Base-by-base conservation (phyloP, 2,888 invertebrate genomes). In the Lithophane semibrunnea region DNA sequence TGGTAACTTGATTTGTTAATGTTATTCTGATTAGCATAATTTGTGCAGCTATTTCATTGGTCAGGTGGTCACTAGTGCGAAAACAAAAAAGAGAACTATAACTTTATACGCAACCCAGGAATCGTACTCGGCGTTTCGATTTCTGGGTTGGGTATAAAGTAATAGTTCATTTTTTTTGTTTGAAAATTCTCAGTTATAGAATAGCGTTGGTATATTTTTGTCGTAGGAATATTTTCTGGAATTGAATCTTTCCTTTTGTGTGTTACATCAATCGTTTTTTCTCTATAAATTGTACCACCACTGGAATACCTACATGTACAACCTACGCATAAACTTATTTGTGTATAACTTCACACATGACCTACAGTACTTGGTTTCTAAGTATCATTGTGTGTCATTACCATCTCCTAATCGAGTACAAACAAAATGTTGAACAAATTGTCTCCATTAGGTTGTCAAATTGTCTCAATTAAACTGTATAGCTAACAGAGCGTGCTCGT, bases 1-100 rank as follows among this genome's bases (percentile, higher is more conserved):
- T 71, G 65, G 2, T 58, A 54, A 24, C 24, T 13, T 52, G 12
- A 21, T 52, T 44, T 69, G 61, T 69, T 80, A 73, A 80, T 84
- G 47, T 42, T 54, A 42, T 74, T 83, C 73, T 68, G 58, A 69
- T 71, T 68, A 29, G n/a, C 47, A 65, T 58, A 42, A 37, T 47
- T 71, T 61, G 7, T 65, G 37, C 2, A 69, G 13, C n/a, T 10
- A 5, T 42, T 61, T n/a, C 9, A 29, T 52, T 42, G 49, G 10
- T 61, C 13, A 21, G 0, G 12, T n/a, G 9, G 0, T 54, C 21
- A 13, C 47, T 13, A 4, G 47, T 0, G 47, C 47, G 16, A 49
- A 49, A 18, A 49, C 5, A 18, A 52, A 18, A 49, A 49, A 52
- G 18, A 52, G 18, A 4, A 13, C 49, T 16, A 18, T 52, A 52